A percentile compares a stretch with the other conserved stretches of the same genome.
phyloP scores from a whole-genome alignment of 1,140 invertebrate genomes.

The Bathynomus jamesi region DNA sequence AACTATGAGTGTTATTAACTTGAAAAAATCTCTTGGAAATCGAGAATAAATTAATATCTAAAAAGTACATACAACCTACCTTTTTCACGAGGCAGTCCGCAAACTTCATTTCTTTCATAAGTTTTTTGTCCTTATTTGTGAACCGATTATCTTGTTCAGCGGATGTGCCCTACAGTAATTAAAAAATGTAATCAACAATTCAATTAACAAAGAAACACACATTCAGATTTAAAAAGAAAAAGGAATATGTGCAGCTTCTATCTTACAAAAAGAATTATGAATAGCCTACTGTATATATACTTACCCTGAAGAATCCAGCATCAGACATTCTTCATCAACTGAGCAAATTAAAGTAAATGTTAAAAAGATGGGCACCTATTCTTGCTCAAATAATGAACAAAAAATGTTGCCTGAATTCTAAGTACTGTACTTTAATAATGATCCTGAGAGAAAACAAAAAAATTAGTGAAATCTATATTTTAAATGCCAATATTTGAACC shows the following conservation, averaged over 20 bases:
- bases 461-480: no score
- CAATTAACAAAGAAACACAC: conserved; percentile 8
- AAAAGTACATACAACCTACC: conserved; percentile 50
- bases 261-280: not conserved
- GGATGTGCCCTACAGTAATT: conserved; percentile 72
- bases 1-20: no score
- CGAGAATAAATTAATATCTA: conserved; percentile 6
- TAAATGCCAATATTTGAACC: no score
- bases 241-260: not conserved
- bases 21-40: no score
- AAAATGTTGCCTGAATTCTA: no score
- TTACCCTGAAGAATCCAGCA: conserved; percentile 50
- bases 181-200: conserved; percentile 38
- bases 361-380: no score
- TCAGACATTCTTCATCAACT: conserved; percentile 44
- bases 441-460: no score
- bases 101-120: conserved; percentile 98
- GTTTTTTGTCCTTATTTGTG: conserved; percentile 97
- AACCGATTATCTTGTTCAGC: conserved; percentile 98
- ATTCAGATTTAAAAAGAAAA: not conserved
- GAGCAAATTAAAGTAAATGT: no score
- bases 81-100: conserved; percentile 79
- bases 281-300: conserved; percentile 7
- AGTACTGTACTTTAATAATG: no score
- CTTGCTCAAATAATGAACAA: no score